These are phyloP conservation scores for Tachysurus fulvidraco DNA, from an alignment of 2,113 vertebrate species.

Conservation along the genomic window DNA sequence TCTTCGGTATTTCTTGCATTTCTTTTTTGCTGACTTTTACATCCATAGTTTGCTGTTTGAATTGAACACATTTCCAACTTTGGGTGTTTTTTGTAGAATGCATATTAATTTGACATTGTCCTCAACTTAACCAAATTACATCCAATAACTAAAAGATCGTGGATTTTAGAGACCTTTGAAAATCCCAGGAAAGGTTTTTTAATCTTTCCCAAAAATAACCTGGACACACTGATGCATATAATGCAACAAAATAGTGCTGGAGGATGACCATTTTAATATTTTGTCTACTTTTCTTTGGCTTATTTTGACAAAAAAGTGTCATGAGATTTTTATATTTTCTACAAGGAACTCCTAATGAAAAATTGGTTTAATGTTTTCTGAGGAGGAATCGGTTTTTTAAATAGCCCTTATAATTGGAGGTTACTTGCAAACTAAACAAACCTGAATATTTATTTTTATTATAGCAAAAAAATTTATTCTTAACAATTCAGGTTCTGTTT, in stretches of 20 bases:
- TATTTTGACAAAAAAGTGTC: not conserved
- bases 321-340: not conserved
- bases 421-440: not conserved
- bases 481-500: not conserved
- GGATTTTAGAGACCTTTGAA: not conserved
- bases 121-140: not conserved
- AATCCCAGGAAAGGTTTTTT: not conserved
- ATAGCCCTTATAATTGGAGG: not conserved
- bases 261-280: not conserved
- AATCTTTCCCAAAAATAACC: not conserved
- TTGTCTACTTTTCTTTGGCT: not conserved
- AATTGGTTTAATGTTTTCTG: not conserved
- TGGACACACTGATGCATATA: not conserved
- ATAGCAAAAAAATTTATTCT: not conserved
- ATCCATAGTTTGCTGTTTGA: not conserved
- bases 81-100: not conserved
- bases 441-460: not conserved
- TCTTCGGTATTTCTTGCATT: not conserved
- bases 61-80: not conserved
- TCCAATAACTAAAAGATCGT: not conserved
- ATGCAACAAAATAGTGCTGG: not conserved
- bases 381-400: not conserved
- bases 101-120: not conserved
- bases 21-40: constrained; percentile 9
- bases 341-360: not conserved